These are phyloP conservation scores for Nothocercus julius DNA, from an alignment of 2,113 vertebrate species.

Conservation along the genomic window DNA sequence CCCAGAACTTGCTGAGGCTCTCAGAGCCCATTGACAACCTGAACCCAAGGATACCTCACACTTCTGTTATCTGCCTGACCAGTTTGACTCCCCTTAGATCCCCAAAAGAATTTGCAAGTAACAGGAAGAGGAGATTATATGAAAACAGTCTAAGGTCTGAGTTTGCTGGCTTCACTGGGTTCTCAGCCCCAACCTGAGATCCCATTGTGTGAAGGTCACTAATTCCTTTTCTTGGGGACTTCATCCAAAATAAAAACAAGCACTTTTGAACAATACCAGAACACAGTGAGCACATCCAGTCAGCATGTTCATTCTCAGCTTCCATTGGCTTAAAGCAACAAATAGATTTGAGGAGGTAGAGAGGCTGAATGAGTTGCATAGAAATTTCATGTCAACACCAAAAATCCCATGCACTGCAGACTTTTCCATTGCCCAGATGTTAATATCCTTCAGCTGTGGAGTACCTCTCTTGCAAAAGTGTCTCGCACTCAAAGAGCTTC, in stretches of 20 bases:
- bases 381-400: not conserved
- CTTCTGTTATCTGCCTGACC: not conserved
- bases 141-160: not conserved
- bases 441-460: not conserved
- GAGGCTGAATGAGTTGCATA: no score
- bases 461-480: not conserved
- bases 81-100: not conserved
- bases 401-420: not conserved
- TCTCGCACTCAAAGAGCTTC: not conserved
- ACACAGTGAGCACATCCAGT: not conserved
- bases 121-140: not conserved
- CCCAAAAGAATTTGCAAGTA: not conserved
- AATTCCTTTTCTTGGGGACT: not conserved
- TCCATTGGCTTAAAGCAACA: not conserved
- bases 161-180: not conserved
- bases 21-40: not conserved
- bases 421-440: not conserved
- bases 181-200: not conserved
- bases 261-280: not conserved
- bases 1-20: not conserved
- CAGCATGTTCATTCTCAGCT: not conserved
- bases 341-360: not conserved
- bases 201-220: not conserved
- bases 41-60: accelerated
- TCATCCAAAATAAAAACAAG: not conserved